Base-by-base conservation (phyloP, 2,113 vertebrate genomes). In the Nasalis larvatus region DNA sequence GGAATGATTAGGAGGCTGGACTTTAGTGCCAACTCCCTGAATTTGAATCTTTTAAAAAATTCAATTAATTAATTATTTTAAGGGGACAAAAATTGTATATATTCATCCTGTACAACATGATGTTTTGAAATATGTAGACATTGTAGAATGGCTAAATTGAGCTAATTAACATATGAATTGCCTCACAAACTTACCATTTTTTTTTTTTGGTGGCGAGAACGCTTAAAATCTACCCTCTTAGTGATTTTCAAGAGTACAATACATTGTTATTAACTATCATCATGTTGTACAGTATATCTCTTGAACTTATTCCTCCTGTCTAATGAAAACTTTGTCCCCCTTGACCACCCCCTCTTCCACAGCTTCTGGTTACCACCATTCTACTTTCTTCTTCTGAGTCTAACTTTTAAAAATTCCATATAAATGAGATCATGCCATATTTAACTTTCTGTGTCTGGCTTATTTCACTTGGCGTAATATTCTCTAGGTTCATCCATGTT, bases 201-300 rank as follows among this genome's bases (percentile, higher is more conserved):
- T 52, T 63, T 73, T 76, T 52, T 63, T 78, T 58, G 21, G 68
- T 52, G 37, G 73, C 25, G 76, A 71, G 66, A 87, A 56, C 66
- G 54, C 84, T 86, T 93, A 56, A 68, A 82, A 45, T 82, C 8
- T 69, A 86, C 81, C 58, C 73, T 9, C 6, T 37, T 73, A 73
- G 66, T 92, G 84, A 74, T 86, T 95, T 80, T 80, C 60, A 49
- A 91, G 73, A 71, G 45, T 25, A 42, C 20, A 47, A 25, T 66
- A 92, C 74, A 49, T 86, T 52, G 60, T 74, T 77, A 91, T 85
- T 95, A 82, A 73, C 66, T 66, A 4, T 87, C 84, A 74, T 84
- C 58, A 37, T 45, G 54, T 30, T 68, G 83, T 37, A 69, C n/a
- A 60, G 23, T 20, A 10, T 35, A 18, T 37, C n/a, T n/a, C 66